Evolutionary conservation across 2,888 invertebrate species (phyloP).

Genomic region (Phalera bucephala): DNA sequence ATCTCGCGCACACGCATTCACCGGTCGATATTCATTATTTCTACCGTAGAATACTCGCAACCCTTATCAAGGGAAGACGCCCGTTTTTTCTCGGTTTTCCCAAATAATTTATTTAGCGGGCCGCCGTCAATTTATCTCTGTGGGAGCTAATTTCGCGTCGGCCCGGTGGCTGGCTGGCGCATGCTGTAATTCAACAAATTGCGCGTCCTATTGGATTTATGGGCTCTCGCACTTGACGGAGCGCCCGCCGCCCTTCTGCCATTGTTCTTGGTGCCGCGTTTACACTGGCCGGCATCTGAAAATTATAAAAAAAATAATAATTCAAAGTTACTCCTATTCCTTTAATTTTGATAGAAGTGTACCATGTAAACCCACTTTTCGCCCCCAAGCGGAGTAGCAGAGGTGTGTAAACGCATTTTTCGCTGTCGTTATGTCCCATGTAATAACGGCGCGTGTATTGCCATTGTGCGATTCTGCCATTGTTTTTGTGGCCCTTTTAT

Average conservation of each 20-base stretch:
- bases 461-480: too few species aligned
- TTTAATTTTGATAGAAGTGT: too few species aligned
- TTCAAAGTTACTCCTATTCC: too few species aligned
- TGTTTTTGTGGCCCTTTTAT: too few species aligned
- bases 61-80: constrained; percentile 82
- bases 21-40: constrained; percentile 77
- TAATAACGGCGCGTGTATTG: too few species aligned
- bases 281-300: constrained; percentile 54
- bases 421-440: too few species aligned
- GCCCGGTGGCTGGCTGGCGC: constrained; percentile 80
- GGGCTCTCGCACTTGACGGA: constrained; percentile 76
- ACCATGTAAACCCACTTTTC: too few species aligned
- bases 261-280: constrained; percentile 67
- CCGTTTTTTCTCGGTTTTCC: constrained; percentile 83
- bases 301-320: too few species aligned
- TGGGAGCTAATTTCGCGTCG: constrained; percentile 82
- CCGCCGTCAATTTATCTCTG: constrained; percentile 81
- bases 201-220: constrained; percentile 80
- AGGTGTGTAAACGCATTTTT: too few species aligned
- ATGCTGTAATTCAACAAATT: constrained; percentile 84
- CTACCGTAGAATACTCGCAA: constrained; percentile 64
- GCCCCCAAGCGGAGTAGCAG: too few species aligned
- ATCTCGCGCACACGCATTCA: too few species aligned
- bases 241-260: constrained; percentile 68
- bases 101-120: constrained; percentile 83